Conservation (phyloP, 2,888 invertebrate genomes). For the Machimus atricapillus region DNA sequence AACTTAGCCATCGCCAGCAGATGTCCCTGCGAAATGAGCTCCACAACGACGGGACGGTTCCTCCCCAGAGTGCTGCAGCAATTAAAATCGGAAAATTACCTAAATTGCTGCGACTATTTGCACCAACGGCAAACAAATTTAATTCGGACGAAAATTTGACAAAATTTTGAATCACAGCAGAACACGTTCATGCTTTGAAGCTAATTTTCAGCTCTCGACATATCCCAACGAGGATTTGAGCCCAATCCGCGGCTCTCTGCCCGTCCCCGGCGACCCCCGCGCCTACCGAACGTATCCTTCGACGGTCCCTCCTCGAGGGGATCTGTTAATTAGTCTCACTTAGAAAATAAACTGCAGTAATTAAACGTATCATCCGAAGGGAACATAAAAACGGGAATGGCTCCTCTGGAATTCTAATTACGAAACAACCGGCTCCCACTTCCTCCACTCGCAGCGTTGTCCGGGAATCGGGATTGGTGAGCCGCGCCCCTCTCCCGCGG, state of each 20-base stretch:
- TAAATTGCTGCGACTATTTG: constrained; percentile 27
- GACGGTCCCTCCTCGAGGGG: constrained; percentile 50
- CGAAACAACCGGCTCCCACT: constrained; percentile 55
- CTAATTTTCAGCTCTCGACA: constrained; percentile 43
- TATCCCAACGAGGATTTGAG: constrained; percentile 34
- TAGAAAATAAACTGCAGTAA: constrained; percentile 63
- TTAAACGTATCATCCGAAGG: constrained; percentile 55
- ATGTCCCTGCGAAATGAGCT: background rate
- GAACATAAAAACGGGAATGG: constrained; percentile 46
- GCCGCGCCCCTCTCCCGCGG: background rate
- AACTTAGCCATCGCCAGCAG: background rate
- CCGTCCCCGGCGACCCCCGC: background rate
- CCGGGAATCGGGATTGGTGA: constrained; percentile 20
- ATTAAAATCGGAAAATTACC: constrained; percentile 34
- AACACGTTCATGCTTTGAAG: constrained; percentile 43
- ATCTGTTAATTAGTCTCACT: constrained; percentile 62
- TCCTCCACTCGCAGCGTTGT: background rate
- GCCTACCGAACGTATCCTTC: background rate
- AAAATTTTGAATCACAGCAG: constrained; percentile 30
- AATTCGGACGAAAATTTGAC: constrained; percentile 26
- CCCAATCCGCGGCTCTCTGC: background rate
- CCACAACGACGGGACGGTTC: background rate
- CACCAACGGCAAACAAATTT: constrained; percentile 16
- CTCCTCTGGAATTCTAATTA: constrained; percentile 61
- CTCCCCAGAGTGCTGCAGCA: background rate